These are phyloP conservation scores for Crossoptilon crossoptilon DNA, from an alignment of 2,797 vertebrate genomes.

Conservation along the genomic window DNA sequence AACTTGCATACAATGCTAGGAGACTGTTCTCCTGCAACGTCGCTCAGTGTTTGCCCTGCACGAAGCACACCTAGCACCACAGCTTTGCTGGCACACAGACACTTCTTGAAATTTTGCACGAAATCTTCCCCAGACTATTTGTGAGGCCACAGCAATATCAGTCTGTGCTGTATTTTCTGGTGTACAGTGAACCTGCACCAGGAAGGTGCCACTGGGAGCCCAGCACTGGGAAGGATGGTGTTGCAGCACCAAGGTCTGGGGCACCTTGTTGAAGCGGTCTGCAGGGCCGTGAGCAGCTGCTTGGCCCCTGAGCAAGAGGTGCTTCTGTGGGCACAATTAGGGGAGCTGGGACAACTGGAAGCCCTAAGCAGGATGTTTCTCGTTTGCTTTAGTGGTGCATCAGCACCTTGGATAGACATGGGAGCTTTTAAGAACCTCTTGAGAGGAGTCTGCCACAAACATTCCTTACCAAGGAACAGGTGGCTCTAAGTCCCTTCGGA, in stretches of 20 bases:
- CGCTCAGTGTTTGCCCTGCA: background rate
- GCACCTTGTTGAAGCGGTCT: background rate
- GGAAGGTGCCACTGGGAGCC: background rate
- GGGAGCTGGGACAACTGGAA: background rate
- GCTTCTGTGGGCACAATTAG: background rate
- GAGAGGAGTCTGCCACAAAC: background rate
- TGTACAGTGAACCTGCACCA: background rate
- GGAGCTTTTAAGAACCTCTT: background rate
- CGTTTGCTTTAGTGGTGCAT: background rate
- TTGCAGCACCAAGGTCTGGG: background rate
- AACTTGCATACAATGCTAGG: background rate
- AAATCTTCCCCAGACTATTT: background rate
- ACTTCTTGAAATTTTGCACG: background rate
- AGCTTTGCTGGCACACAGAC: background rate
- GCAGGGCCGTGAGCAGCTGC: background rate
- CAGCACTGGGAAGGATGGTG: background rate
- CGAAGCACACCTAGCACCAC: background rate
- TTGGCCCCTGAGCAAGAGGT: accelerated
- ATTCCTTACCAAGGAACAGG: background rate
- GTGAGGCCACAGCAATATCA: background rate
- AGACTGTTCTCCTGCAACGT: background rate
- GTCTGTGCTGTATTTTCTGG: background rate
- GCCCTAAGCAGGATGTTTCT: background rate
- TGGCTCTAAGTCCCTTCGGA: background rate
- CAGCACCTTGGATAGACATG: background rate